Evolutionary conservation across 2,888 invertebrate species (phyloP).

Genomic region (Rhagium mordax): DNA sequence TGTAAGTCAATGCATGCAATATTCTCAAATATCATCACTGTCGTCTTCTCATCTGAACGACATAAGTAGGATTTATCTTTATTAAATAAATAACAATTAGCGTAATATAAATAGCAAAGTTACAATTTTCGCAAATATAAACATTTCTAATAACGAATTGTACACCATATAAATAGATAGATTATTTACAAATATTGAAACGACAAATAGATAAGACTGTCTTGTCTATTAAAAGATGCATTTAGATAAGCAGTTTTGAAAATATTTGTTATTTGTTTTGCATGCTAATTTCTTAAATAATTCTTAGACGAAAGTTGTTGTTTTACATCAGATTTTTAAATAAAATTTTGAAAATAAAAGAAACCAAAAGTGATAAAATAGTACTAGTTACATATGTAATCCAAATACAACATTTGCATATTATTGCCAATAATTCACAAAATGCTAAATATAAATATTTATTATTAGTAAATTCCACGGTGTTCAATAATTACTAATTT

Average conservation of each 20-base stretch:
- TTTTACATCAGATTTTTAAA: too few species aligned
- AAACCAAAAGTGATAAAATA: too few species aligned
- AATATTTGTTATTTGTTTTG: too few species aligned
- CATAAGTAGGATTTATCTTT: neutral
- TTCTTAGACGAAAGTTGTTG: too few species aligned
- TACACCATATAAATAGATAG: neutral
- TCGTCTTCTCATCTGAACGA: neutral
- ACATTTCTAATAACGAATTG: neutral
- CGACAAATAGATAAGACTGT: too few species aligned
- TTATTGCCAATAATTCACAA: neutral
- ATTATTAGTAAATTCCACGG: neutral
- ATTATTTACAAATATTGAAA: too few species aligned
- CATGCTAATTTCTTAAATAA: too few species aligned
- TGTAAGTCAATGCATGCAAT: conserved; percentile 1
- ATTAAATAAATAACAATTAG: neutral
- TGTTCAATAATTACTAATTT: neutral
- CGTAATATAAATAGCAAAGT: neutral
- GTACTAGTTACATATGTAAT: too few species aligned
- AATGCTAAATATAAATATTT: neutral
- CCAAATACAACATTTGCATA: neutral
- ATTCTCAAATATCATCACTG: neutral
- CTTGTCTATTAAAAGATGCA: too few species aligned
- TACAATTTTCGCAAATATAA: neutral
- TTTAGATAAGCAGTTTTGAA: too few species aligned
- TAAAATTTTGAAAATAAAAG: too few species aligned